phyloP scores from a whole-genome alignment of 2,113 vertebrate species.

The Labrus mixtus region DNA sequence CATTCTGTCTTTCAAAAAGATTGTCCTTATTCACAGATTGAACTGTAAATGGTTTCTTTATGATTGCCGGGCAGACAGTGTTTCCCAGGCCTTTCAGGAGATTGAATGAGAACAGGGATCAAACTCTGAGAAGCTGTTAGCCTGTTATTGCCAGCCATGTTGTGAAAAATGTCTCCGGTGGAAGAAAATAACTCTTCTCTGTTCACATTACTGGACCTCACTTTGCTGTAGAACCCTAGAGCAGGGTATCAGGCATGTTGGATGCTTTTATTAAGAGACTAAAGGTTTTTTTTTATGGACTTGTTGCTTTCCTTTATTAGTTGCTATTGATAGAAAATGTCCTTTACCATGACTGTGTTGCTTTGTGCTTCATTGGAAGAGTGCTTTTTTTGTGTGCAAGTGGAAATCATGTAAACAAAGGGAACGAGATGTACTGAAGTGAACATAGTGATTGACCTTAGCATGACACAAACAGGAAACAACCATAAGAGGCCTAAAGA shows the following conservation, averaged over 20 bases:
- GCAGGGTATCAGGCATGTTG: neutral
- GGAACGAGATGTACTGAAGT: neutral
- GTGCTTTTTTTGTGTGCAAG: neutral
- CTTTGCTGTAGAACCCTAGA: slow-evolving; percentile 12
- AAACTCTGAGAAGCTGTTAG: slow-evolving; percentile 32
- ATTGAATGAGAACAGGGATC: slow-evolving; percentile 30
- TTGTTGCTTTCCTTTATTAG: neutral
- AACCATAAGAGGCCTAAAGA: neutral
- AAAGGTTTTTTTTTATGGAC: slow-evolving; percentile 1
- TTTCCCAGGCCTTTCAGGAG: slow-evolving; percentile 21
- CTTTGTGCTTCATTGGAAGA: neutral
- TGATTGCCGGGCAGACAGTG: slow-evolving; percentile 3
- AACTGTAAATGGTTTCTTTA: slow-evolving; percentile 36
- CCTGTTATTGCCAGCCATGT: slow-evolving; percentile 27
- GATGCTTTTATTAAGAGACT: neutral
- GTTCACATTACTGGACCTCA: slow-evolving; percentile 30
- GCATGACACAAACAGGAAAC: neutral
- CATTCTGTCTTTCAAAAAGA: slow-evolving; percentile 4
- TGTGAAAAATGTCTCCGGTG: slow-evolving; percentile 31
- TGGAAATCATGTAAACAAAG: neutral
- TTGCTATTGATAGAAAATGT: neutral
- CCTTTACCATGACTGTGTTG: neutral
- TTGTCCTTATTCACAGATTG: slow-evolving; percentile 10
- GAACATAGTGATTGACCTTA: neutral
- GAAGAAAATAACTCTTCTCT: slow-evolving; percentile 21